These are phyloP conservation scores for Tychaedon coryphoeus DNA, from an alignment of 2,113 vertebrate genomes.

Conservation along the genomic window DNA sequence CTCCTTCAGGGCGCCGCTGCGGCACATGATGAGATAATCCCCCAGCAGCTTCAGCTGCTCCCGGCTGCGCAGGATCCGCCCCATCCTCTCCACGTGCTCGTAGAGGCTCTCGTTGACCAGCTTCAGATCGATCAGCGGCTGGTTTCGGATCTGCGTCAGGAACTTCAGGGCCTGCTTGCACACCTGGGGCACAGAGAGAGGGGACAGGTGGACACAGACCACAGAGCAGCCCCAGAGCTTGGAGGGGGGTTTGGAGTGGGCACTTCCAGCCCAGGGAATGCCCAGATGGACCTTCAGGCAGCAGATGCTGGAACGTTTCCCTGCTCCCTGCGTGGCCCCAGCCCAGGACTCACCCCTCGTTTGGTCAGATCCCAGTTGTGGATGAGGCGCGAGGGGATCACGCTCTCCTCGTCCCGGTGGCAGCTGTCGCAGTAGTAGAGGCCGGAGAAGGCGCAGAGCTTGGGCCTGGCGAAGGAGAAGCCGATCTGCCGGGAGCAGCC, in stretches of 20 bases:
- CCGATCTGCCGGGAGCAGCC: slow-evolving; percentile 90
- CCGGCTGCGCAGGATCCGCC: slow-evolving; percentile 70
- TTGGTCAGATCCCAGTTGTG: slow-evolving; percentile 93
- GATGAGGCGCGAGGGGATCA: slow-evolving; percentile 93
- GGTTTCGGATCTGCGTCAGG: slow-evolving; percentile 79
- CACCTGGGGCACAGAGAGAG: slow-evolving; percentile 69
- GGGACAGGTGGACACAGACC: neutral
- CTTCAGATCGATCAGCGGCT: slow-evolving; percentile 88
- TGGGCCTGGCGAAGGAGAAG: slow-evolving; percentile 81
- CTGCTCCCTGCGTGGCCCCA: neutral
- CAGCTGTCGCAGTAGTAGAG: slow-evolving; percentile 91
- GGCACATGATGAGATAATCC: slow-evolving; percentile 88
- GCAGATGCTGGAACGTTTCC: neutral
- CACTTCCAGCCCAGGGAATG: neutral
- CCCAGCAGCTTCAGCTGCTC: slow-evolving; percentile 89
- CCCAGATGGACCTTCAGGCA: neutral
- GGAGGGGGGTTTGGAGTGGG: rapidly evolving
- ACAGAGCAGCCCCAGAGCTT: rapidly evolving
- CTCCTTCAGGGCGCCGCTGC: slow-evolving; percentile 85
- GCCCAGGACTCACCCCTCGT: slow-evolving; percentile 73
- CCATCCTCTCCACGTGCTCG: slow-evolving; percentile 82
- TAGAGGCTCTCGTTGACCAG: slow-evolving; percentile 85
- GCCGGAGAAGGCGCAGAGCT: slow-evolving; percentile 88
- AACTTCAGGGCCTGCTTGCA: slow-evolving; percentile 83
- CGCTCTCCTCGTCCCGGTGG: slow-evolving; percentile 80